Percentiles rank a stretch among this genome's conserved stretches.
These are phyloP conservation scores for Andrena bucephala DNA, from an alignment of 2,888 invertebrate genomes.

Conservation along the genomic window DNA sequence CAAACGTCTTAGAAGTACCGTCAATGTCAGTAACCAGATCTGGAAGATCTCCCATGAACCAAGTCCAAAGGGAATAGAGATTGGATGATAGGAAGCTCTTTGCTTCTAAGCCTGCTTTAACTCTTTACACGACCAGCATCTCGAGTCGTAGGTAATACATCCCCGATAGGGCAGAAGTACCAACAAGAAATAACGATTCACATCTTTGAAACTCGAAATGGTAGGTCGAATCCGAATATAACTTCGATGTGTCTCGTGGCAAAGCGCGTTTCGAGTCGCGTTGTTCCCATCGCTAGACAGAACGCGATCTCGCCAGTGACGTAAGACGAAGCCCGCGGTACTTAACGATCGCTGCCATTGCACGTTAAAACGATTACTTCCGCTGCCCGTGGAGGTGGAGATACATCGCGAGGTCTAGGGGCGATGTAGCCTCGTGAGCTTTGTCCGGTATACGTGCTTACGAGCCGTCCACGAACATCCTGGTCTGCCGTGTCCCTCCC, in stretches of 20 bases:
- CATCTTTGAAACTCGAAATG: not conserved
- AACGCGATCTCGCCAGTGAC: constrained; percentile 66
- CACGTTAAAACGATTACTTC: constrained; percentile 80
- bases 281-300: constrained; percentile 63
- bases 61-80: no score
- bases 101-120: no score
- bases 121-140: no score
- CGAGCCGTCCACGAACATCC: constrained; percentile 50
- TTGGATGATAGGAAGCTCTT: no score
- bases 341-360: constrained; percentile 77
- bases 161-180: no score
- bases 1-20: no score
- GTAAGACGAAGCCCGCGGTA: constrained; percentile 73
- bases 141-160: no score
- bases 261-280: not conserved
- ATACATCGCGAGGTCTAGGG: constrained; percentile 49
- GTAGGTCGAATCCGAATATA: not conserved
- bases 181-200: no score
- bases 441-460: constrained; percentile 60
- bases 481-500: constrained; percentile 16
- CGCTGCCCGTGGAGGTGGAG: constrained; percentile 70
- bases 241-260: not conserved
- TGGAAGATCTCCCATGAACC: no score
- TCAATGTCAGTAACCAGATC: no score
- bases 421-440: constrained; percentile 34